These are phyloP conservation scores for Drosophila percnosoma DNA, from an alignment of 2,888 invertebrate species.

Conservation along the genomic window DNA sequence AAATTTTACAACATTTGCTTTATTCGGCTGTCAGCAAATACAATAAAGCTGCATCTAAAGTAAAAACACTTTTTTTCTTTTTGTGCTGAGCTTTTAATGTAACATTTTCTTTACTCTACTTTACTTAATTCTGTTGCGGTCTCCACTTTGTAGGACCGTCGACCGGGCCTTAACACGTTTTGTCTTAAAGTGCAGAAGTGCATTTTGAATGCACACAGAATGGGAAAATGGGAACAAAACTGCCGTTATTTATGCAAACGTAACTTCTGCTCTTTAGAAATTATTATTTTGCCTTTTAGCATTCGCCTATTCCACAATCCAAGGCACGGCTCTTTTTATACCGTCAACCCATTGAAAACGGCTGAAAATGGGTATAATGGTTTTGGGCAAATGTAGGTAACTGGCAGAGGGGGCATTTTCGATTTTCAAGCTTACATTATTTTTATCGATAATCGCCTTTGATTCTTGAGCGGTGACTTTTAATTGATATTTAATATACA, in stretches of 20 bases:
- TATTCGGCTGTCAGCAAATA: not conserved
- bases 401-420: not conserved
- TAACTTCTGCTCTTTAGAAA: conserved; percentile 77
- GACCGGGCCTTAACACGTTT: conserved; percentile 38
- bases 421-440: not conserved
- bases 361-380: not conserved
- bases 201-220: conserved; percentile 70
- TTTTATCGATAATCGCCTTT: not conserved
- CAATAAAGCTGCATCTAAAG: conserved; percentile 8
- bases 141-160: conserved; percentile 17
- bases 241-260: conserved; percentile 76
- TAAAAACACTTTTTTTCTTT: conserved; percentile 21
- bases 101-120: conserved; percentile 1
- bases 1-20: conserved; percentile 32
- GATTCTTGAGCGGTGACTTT: not conserved
- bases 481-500: not conserved
- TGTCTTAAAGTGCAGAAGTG: conserved; percentile 54
- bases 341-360: not conserved
- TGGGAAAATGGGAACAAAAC: conserved; percentile 70
- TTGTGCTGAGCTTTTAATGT: conserved; percentile 5
- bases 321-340: conserved; percentile 14
- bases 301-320: conserved; percentile 45
- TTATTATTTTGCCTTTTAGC: conserved; percentile 66
- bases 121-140: conserved; percentile 9
- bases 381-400: not conserved